Conservation (phyloP, 2,797 vertebrate genomes). For the Helostoma temminkii region DNA sequence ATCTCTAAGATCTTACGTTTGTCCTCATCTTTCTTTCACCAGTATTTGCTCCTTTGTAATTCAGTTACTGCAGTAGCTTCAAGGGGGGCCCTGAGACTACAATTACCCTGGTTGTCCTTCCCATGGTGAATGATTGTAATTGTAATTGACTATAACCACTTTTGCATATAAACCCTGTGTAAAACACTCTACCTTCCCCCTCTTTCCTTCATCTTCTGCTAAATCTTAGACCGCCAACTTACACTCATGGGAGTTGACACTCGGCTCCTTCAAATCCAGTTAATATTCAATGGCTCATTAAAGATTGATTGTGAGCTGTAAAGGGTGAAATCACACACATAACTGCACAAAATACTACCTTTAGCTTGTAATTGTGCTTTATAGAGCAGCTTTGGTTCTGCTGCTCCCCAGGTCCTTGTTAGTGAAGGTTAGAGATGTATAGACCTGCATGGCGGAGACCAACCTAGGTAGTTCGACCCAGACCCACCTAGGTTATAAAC, state of each 20-base stretch:
- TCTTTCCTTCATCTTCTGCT: conserved; percentile 56
- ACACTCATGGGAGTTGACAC: conserved; percentile 83
- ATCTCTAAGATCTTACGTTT: conserved; percentile 33
- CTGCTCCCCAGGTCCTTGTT: conserved; percentile 78
- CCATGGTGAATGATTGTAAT: conserved; percentile 85
- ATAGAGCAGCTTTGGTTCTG: conserved; percentile 68
- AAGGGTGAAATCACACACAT: conserved; percentile 77
- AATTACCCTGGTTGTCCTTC: conserved; percentile 77
- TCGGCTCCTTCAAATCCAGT: conserved; percentile 82
- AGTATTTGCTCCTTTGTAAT: conserved; percentile 71
- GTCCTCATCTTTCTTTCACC: conserved; percentile 20
- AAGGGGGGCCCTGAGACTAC: conserved; percentile 64
- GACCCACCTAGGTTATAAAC: conserved; percentile 68
- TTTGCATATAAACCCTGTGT: conserved; percentile 81
- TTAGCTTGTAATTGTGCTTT: conserved; percentile 83
- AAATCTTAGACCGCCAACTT: conserved; percentile 72
- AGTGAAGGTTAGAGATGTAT: conserved; percentile 59
- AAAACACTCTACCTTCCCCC: conserved; percentile 70
- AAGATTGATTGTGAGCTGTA: conserved; percentile 85
- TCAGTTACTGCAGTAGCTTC: conserved; percentile 63
- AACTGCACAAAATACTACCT: conserved; percentile 76
- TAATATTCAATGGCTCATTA: conserved; percentile 89
- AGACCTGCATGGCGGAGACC: conserved; percentile 50
- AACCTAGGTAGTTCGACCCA: conserved; percentile 31
- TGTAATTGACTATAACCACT: conserved; percentile 86